Percentiles rank a stretch among this genome's conserved stretches.
Conservation (phyloP, 2,797 vertebrate genomes). For the Falco biarmicus region DNA sequence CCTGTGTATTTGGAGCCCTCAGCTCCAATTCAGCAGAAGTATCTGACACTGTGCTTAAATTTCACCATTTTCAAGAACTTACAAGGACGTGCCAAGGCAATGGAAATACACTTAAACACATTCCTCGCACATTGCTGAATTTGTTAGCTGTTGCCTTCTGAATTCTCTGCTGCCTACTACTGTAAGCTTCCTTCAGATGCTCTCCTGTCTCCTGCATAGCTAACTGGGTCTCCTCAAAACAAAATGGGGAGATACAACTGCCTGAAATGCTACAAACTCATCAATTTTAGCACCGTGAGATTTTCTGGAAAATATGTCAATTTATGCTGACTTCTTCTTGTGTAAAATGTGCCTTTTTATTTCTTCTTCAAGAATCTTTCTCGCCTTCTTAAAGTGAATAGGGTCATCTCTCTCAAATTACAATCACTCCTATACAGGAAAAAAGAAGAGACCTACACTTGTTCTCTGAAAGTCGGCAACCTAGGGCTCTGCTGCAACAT, state of each 20-base stretch:
- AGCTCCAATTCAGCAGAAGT: not conserved
- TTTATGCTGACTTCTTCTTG: slow-evolving; percentile 17
- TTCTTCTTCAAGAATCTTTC: slow-evolving; percentile 5
- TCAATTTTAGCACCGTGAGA: not conserved
- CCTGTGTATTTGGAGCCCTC: not conserved
- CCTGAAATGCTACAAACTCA: not conserved
- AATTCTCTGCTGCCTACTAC: not conserved
- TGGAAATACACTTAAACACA: not conserved
- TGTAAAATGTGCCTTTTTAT: not conserved
- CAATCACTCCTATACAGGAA: slow-evolving; percentile 15
- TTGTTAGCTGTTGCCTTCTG: not conserved
- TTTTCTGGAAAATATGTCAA: slow-evolving; percentile 1
- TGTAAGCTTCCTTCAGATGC: not conserved
- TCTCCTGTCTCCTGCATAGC: not conserved
- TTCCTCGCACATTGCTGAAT: not conserved
- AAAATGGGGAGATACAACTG: not conserved
- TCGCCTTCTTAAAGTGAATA: slow-evolving; percentile 25
- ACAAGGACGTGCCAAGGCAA: not conserved
- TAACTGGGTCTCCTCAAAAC: not conserved
- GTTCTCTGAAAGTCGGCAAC: not conserved
- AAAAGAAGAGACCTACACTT: not conserved
- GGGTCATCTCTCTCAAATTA: slow-evolving; percentile 32
- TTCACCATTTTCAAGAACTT: not conserved
- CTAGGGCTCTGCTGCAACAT: not conserved
- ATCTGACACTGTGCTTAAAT: not conserved